A percentile compares a stretch with the other conserved stretches of the same genome.
These are phyloP conservation scores for Parauchenoglanis punctatus DNA, from an alignment of 2,797 vertebrate species.

Conservation along the genomic window DNA sequence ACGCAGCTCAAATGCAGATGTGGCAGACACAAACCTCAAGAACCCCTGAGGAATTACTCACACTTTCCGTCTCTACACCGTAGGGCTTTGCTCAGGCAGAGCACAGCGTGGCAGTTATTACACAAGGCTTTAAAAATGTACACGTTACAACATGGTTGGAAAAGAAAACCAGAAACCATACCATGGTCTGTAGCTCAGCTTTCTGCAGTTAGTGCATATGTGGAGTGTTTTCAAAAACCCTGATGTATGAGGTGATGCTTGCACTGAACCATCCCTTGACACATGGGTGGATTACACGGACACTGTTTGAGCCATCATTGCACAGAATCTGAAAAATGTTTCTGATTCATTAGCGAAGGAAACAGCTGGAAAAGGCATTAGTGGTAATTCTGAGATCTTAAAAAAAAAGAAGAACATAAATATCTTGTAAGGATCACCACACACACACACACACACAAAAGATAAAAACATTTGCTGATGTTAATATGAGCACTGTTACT, in stretches of 20 bases:
- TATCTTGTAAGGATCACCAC: too few species aligned
- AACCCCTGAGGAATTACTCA: conserved; percentile 41
- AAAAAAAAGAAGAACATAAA: background rate
- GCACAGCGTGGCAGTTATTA: conserved; percentile 71
- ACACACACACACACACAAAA: too few species aligned
- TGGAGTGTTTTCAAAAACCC: background rate
- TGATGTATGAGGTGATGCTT: background rate
- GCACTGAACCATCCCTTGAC: background rate
- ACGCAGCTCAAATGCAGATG: conserved; percentile 10
- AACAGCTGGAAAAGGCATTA: conserved; percentile 9
- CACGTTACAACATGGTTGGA: conserved; percentile 52
- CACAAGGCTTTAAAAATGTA: conserved; percentile 63
- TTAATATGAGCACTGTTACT: background rate
- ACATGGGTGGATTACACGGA: too few species aligned
- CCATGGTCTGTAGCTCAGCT: background rate
- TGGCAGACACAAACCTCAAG: conserved; percentile 17
- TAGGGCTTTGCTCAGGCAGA: conserved; percentile 38
- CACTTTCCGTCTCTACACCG: conserved; percentile 57
- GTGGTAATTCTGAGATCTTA: background rate
- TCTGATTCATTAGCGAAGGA: background rate
- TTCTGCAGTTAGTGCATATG: background rate
- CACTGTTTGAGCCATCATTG: background rate
- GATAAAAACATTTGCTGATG: background rate
- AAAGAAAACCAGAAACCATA: background rate
- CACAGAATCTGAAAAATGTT: conserved; percentile 9